phyloP scores from a whole-genome alignment of 2,113 vertebrate genomes.

The Otocyon megalotis region DNA sequence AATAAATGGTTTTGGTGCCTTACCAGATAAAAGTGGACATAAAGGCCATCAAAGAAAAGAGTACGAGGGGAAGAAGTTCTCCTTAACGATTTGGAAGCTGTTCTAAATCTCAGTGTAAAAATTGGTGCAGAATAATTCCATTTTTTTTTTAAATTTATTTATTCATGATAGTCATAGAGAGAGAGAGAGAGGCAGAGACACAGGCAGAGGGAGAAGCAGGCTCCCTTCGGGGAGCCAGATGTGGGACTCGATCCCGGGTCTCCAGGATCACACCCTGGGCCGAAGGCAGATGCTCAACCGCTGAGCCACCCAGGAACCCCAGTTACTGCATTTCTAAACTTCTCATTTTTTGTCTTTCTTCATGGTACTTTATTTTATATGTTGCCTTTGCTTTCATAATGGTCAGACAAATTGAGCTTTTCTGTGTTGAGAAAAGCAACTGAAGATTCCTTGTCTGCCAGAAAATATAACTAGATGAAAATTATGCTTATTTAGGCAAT shows the following conservation, averaged over 20 bases:
- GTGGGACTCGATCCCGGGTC: no score
- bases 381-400: background rate
- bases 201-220: no score
- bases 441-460: conserved; percentile 27
- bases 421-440: background rate
- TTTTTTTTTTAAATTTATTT: background rate
- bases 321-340: background rate
- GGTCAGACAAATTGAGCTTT: background rate
- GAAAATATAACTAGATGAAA: background rate
- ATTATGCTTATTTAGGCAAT: background rate
- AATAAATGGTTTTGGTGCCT: background rate
- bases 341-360: background rate
- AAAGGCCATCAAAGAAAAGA: background rate
- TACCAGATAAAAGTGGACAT: background rate
- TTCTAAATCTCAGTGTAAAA: conserved; percentile 6
- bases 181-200: no score
- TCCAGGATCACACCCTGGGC: no score
- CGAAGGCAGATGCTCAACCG: no score
- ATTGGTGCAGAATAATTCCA: background rate
- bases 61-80: background rate
- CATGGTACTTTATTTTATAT: background rate
- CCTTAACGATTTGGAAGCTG: background rate
- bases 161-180: no score
- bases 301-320: no score
- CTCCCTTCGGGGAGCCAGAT: no score